Evolutionary conservation across 2,888 invertebrate genomes (phyloP).

Genomic region (Gastracanthus pulcherrimus): DNA sequence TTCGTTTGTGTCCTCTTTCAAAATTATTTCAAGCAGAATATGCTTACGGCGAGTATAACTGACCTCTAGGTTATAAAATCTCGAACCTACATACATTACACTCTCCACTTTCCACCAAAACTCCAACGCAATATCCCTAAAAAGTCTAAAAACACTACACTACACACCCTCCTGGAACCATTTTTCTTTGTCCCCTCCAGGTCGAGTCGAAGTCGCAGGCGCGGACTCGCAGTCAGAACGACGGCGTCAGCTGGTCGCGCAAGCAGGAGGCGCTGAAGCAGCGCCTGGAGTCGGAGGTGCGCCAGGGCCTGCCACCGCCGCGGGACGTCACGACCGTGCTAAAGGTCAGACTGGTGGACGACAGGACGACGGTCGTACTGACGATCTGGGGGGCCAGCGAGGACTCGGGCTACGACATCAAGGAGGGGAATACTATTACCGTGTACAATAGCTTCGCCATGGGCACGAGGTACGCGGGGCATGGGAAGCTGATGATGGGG

Average conservation of each 20-base stretch:
- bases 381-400: constrained; percentile 87
- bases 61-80: too few relatives aligned
- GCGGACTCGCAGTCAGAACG: not conserved
- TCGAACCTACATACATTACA: too few relatives aligned
- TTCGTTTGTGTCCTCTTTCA: too few relatives aligned
- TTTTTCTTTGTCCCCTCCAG: too few relatives aligned
- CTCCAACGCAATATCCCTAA: too few relatives aligned
- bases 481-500: too few relatives aligned
- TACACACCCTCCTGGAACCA: too few relatives aligned
- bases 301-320: constrained; percentile 66
- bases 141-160: too few relatives aligned
- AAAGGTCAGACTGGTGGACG: constrained; percentile 78
- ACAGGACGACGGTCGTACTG: constrained; percentile 77
- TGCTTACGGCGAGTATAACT: too few relatives aligned
- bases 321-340: constrained; percentile 77
- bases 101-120: too few relatives aligned
- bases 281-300: constrained; percentile 68
- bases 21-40: too few relatives aligned
- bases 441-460: constrained; percentile 81
- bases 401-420: constrained; percentile 80
- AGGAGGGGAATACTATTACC: constrained; percentile 82
- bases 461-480: constrained; percentile 78
- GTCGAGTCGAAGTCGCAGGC: not conserved
- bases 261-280: constrained; percentile 67
- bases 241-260: constrained; percentile 16